These are phyloP conservation scores for Narcine bancroftii DNA, from an alignment of 2,113 vertebrate genomes.

Conservation along the genomic window DNA sequence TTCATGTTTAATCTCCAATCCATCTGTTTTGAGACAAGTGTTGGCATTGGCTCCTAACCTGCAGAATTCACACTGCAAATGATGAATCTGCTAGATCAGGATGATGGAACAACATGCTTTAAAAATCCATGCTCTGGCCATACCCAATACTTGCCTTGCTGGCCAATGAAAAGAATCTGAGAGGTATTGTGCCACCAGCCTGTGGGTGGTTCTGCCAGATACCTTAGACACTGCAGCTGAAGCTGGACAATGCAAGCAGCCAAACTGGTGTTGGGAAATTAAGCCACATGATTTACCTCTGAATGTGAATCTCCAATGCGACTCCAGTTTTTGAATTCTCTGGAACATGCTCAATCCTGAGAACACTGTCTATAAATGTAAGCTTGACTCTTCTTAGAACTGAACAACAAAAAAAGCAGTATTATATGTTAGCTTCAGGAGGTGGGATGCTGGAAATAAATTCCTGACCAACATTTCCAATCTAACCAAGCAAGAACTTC, in stretches of 20 bases:
- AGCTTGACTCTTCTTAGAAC: constrained; percentile 92
- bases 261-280: not conserved
- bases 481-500: not conserved
- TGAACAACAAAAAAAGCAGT: constrained; percentile 48
- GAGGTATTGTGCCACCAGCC: no score
- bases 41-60: not conserved
- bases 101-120: no score
- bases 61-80: not conserved
- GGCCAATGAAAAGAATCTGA: no score
- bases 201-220: no score
- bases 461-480: not conserved
- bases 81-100: no score
- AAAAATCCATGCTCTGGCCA: no score
- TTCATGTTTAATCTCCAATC: no score
- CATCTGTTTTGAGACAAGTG: not conserved
- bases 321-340: constrained; percentile 95
- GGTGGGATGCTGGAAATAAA: not conserved
- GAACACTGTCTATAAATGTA: constrained; percentile 86
- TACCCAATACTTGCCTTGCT: no score
- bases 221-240: not conserved
- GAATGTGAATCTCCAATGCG: constrained; percentile 83
- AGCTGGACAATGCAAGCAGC: not conserved
- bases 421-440: not conserved
- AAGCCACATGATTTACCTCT: constrained; percentile 61
- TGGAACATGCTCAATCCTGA: constrained; percentile 85